These are phyloP conservation scores for Theristicus caerulescens DNA, from an alignment of 2,113 vertebrate species.

Conservation along the genomic window DNA sequence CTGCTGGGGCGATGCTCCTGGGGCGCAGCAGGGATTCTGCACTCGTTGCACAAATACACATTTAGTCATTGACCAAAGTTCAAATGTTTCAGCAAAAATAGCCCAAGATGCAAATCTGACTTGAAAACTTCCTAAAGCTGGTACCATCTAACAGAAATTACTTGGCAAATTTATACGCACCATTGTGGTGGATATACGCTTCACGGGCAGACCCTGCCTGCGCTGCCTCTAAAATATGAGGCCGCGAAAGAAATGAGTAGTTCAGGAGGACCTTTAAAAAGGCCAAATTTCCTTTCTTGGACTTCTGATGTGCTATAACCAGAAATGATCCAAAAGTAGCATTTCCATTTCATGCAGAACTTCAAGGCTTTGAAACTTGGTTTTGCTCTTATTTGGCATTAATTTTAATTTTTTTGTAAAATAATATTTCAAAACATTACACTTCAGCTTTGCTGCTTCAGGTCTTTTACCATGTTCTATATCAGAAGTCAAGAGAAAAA, in stretches of 20 bases:
- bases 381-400: background rate
- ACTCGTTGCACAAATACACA: too few species aligned
- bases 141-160: background rate
- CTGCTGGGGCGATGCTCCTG: background rate
- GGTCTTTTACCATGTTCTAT: background rate
- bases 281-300: background rate
- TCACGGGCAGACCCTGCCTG: background rate
- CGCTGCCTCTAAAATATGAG: background rate
- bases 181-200: rapidly evolving
- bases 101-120: background rate
- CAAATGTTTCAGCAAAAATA: background rate
- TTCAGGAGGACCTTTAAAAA: background rate
- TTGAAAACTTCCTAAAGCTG: background rate
- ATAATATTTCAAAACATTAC: background rate
- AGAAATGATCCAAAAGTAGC: background rate
- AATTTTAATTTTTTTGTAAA: background rate
- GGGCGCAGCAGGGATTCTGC: background rate
- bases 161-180: background rate
- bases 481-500: background rate
- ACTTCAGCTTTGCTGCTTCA: background rate
- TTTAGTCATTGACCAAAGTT: background rate
- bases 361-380: background rate
- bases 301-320: background rate
- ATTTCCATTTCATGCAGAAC: background rate
- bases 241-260: rapidly evolving